phyloP scores from a whole-genome alignment of 2,113 vertebrate species.

The Toxostoma redivivum region DNA sequence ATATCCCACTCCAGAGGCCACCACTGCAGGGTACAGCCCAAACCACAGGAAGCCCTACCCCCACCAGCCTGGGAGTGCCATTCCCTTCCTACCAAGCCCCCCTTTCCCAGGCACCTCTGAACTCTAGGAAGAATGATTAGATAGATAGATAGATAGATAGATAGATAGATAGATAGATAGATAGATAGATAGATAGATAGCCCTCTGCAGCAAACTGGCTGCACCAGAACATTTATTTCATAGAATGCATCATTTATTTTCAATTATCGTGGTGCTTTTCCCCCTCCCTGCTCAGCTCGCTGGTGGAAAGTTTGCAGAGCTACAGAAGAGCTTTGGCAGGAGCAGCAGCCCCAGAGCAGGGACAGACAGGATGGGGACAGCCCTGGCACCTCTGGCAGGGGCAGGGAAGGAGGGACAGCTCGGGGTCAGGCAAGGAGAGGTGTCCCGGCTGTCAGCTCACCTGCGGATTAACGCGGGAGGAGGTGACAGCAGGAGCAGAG shows the following conservation, averaged over 20 bases:
- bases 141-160: too few relatives aligned
- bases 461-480: fast-evolving
- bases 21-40: neutral
- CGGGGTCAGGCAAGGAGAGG: neutral
- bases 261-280: constrained; percentile 41
- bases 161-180: neutral
- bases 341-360: neutral
- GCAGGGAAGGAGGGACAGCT: neutral
- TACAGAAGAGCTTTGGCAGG: neutral
- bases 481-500: neutral
- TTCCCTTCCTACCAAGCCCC: neutral
- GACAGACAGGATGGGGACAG: neutral
- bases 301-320: constrained; percentile 8
- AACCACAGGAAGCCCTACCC: neutral
- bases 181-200: neutral
- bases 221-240: constrained; percentile 53
- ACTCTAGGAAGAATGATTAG: neutral
- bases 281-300: neutral
- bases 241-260: constrained; percentile 70
- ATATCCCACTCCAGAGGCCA: fast-evolving
- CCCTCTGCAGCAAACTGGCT: neutral
- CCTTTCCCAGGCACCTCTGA: neutral
- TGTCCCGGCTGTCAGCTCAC: neutral
- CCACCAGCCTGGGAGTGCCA: neutral
- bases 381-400: neutral